These are phyloP conservation scores for Sebastes matsubarae DNA, from an alignment of 2,797 vertebrate genomes.

Conservation along the genomic window DNA sequence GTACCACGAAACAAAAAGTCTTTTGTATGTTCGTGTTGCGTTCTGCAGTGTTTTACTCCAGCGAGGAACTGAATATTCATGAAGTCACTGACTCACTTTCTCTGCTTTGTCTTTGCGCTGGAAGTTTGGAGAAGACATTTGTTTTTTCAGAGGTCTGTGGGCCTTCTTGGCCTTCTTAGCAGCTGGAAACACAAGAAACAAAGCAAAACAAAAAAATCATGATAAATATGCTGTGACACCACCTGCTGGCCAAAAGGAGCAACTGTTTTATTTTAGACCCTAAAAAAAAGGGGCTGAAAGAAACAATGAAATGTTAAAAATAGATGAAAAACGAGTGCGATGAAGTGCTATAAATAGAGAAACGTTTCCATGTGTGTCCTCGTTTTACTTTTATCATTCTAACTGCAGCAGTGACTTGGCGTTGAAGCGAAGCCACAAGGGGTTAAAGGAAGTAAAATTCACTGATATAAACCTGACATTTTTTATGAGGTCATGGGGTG, in stretches of 20 bases:
- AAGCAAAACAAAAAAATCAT: not conserved
- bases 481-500: not conserved
- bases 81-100: slow-evolving; percentile 80
- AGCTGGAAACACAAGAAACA: slow-evolving; percentile 74
- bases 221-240: slow-evolving; percentile 5
- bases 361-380: not conserved
- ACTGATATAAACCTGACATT: not conserved
- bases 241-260: slow-evolving; percentile 41
- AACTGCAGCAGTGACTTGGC: not conserved
- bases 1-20: not conserved
- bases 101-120: slow-evolving; percentile 91
- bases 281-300: not conserved
- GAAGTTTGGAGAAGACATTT: slow-evolving; percentile 89
- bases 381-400: not conserved
- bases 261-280: not conserved
- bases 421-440: not conserved
- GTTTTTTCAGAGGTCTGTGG: slow-evolving; percentile 89
- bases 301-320: not conserved
- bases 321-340: not conserved
- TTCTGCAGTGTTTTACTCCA: not conserved
- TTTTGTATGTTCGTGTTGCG: not conserved
- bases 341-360: slow-evolving; percentile 17
- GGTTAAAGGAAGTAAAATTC: not conserved
- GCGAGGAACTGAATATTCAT: not conserved
- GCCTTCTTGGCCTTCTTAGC: slow-evolving; percentile 91